Evolutionary conservation across 2,797 vertebrate species (phyloP), one percentile per base, ranked within the genome.

Genomic region (Sebastes steindachneri): DNA sequence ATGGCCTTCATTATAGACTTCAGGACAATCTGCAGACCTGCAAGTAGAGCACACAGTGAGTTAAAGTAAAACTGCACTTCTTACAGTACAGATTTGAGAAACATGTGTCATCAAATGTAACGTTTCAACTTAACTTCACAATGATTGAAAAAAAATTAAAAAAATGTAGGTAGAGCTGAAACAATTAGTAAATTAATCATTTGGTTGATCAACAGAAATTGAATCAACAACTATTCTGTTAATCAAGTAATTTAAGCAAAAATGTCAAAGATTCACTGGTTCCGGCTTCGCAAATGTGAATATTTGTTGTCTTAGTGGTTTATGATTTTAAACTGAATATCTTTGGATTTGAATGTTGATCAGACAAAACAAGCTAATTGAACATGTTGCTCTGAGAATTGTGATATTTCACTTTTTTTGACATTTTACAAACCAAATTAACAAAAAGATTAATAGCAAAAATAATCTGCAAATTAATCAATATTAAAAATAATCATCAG

Each of bases 1-100:
- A 99, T 99, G 77, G 98, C 98, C 95, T 99, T 99, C 97, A 99
- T 99, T 86, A 99, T 99, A 69, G 98, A 99, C 94, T 99, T 99
- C 88, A 99, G 86, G 74, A 99, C 98, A 3, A 99, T 99, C 95
- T 99, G 98, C 82, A 99, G 94, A 94, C 98, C 98, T 99, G 77
- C 28, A 64, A 51, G 77, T 11, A 82, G 33, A 89, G 12, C 35
- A 75, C 35, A 79, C 17, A 70, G 77, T 26, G 31, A 82, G 66
- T 10, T 25, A 7, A 63, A 17, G 23, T 25, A 4, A 73, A 63
- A 68, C 17, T n/a, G 48, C 3, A 51, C 7, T 51, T 51, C 48
- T 51, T 51, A 51, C 19, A 45, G 41, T 17, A 35, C 3, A 68
- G 10, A 62, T 17, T 1, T 25, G 5, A 14, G 17, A 64, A 25